A percentile compares a stretch with the other conserved stretches of the same genome.
Conservation (phyloP, 2,797 vertebrate species). For the Myripristis jacobus region DNA sequence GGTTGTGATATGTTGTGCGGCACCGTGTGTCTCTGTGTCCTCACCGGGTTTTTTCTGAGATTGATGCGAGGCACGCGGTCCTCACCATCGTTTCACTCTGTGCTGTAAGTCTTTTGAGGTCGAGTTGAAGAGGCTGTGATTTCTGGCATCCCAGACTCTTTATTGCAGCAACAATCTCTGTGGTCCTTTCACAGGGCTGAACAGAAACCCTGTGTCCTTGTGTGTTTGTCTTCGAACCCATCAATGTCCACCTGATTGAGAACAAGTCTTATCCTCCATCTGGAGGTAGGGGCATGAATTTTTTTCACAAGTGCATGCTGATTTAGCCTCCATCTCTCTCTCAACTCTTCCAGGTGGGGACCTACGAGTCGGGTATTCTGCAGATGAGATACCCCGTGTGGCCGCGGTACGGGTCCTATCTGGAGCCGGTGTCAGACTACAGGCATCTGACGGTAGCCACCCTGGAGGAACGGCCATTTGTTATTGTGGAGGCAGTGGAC, state of each 20-base stretch:
- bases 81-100: neutral
- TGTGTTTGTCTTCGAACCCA: slow-evolving; percentile 3
- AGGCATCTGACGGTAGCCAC: slow-evolving; percentile 96
- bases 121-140: neutral
- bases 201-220: neutral
- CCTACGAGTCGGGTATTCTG: slow-evolving; percentile 91
- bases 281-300: slow-evolving; percentile 29
- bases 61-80: neutral
- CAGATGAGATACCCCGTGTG: slow-evolving; percentile 97
- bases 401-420: slow-evolving; percentile 92
- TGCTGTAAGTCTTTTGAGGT: slow-evolving; percentile 14
- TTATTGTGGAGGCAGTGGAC: slow-evolving; percentile 96
- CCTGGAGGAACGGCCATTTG: slow-evolving; percentile 95
- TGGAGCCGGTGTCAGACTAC: slow-evolving; percentile 93
- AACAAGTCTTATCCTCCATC: neutral
- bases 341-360: slow-evolving; percentile 88
- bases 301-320: slow-evolving; percentile 15
- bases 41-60: neutral
- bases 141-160: slow-evolving; percentile 1
- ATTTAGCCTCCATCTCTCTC: neutral
- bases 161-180: neutral
- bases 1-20: slow-evolving; percentile 15
- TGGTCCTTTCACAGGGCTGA: neutral
- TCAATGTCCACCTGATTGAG: slow-evolving; percentile 9
- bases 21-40: neutral